Evolutionary conservation across 2,113 vertebrate species (phyloP).

Genomic region (Muntiacus muntjak): DNA sequence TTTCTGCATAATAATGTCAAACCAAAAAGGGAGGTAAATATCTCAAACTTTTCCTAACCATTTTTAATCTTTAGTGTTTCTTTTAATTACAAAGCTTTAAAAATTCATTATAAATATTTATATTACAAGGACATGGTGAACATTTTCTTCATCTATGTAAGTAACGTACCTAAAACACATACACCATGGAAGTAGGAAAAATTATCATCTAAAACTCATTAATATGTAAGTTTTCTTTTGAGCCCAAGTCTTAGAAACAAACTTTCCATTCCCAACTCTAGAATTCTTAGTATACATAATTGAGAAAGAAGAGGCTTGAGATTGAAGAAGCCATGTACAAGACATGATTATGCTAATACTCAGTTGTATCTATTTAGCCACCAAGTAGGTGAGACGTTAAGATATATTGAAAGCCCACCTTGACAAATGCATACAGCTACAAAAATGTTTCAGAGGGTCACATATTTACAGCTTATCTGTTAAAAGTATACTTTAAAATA

Average conservation of each 20-base stretch:
- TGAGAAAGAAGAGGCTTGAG: neutral
- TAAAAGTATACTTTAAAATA: neutral
- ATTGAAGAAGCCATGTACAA: neutral
- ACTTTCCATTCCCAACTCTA: neutral
- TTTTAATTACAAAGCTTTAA: neutral
- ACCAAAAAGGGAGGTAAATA: neutral
- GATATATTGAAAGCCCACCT: neutral
- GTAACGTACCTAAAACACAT: neutral
- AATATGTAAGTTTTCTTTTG: neutral
- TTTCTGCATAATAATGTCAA: neutral
- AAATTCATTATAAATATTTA: slow-evolving; percentile 6
- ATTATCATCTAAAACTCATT: neutral
- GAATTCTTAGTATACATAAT: neutral
- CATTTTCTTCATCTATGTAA: neutral
- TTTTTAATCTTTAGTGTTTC: neutral
- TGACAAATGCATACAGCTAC: neutral
- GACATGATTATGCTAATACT: neutral
- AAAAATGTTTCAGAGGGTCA: neutral
- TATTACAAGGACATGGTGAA: neutral
- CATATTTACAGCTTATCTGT: neutral
- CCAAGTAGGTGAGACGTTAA: neutral
- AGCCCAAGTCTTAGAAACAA: neutral
- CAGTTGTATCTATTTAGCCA: neutral
- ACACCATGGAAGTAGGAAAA: neutral
- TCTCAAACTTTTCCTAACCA: neutral